A percentile compares a stretch with the other conserved stretches of the same genome.
These are phyloP conservation scores for Corella eumyota DNA, from an alignment of 23 tunicate genomes.

Conservation along the genomic window DNA sequence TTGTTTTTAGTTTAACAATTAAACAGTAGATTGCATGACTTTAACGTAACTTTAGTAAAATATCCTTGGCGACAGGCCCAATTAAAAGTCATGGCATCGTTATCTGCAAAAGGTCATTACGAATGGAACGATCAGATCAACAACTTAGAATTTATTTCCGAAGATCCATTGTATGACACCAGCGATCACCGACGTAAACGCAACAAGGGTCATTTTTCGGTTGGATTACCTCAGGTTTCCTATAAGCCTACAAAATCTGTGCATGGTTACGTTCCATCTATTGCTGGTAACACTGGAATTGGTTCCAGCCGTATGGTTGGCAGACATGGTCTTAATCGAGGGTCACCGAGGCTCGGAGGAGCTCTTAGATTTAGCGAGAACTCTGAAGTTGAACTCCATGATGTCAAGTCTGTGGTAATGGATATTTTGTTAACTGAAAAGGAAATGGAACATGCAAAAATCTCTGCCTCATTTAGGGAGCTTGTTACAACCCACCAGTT, in stretches of 20 bases:
- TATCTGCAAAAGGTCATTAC: no score
- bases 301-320: not conserved
- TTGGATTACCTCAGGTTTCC: not conserved
- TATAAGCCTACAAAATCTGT: slow-evolving; percentile 6
- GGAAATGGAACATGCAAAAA: not conserved
- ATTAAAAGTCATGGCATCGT: no score
- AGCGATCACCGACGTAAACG: not conserved
- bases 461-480: slow-evolving; percentile 33
- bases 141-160: slow-evolving; percentile 43
- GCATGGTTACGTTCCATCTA: slow-evolving; percentile 2
- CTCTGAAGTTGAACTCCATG: slow-evolving; percentile 35
- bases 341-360: slow-evolving; percentile 35
- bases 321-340: slow-evolving; percentile 21
- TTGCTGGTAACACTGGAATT: slow-evolving; percentile 19
- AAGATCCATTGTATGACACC: not conserved
- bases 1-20: no score
- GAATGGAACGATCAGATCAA: slow-evolving; percentile 55
- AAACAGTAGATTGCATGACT: no score
- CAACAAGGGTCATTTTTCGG: slow-evolving; percentile 1
- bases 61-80: no score
- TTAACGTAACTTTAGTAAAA: no score
- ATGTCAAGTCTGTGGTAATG: slow-evolving; percentile 64
- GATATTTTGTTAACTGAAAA: slow-evolving; percentile 22
- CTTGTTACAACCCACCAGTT: slow-evolving; percentile 35
- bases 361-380: slow-evolving; percentile 1